Evolutionary conservation across 2,797 vertebrate species (phyloP).

Genomic region (Brachymystax lenok): DNA sequence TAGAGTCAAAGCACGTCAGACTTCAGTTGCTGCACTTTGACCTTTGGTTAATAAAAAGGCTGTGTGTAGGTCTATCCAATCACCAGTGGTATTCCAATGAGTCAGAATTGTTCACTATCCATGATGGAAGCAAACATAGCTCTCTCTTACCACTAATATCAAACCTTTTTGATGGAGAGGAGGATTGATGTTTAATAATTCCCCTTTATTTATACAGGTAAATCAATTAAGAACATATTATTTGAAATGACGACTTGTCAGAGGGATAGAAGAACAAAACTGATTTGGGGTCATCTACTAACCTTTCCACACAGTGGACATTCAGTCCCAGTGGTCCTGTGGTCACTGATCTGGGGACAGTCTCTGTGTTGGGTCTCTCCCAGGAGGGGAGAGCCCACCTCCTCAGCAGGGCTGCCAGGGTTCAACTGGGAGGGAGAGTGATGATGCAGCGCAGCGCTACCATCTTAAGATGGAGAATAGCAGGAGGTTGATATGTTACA

Average conservation of each 20-base stretch:
- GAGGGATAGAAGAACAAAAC: neutral
- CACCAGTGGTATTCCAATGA: neutral
- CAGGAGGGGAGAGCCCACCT: slow-evolving; percentile 20
- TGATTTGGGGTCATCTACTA: slow-evolving; percentile 4
- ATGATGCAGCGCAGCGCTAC: slow-evolving; percentile 19
- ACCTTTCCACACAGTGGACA: slow-evolving; percentile 71
- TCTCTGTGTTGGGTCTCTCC: slow-evolving; percentile 43
- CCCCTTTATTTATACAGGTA: neutral
- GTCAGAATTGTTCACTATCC: neutral
- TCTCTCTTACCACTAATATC: neutral
- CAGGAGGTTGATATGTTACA: neutral
- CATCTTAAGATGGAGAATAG: slow-evolving; percentile 35
- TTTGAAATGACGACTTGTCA: neutral
- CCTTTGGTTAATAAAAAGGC: too few relatives aligned
- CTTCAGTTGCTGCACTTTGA: too few relatives aligned
- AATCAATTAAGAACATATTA: neutral
- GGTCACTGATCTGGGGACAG: slow-evolving; percentile 31
- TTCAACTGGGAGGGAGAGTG: slow-evolving; percentile 17
- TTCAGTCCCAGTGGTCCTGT: slow-evolving; percentile 30
- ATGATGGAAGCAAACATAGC: neutral
- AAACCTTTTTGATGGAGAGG: neutral
- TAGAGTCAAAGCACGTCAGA: too few relatives aligned
- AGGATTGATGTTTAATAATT: neutral
- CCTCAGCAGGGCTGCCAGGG: slow-evolving; percentile 8
- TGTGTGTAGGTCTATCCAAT: neutral